Percentiles rank a stretch among this genome's conserved stretches.
phyloP scores from a whole-genome alignment of 2,113 vertebrate species.

The Cebus imitator region DNA sequence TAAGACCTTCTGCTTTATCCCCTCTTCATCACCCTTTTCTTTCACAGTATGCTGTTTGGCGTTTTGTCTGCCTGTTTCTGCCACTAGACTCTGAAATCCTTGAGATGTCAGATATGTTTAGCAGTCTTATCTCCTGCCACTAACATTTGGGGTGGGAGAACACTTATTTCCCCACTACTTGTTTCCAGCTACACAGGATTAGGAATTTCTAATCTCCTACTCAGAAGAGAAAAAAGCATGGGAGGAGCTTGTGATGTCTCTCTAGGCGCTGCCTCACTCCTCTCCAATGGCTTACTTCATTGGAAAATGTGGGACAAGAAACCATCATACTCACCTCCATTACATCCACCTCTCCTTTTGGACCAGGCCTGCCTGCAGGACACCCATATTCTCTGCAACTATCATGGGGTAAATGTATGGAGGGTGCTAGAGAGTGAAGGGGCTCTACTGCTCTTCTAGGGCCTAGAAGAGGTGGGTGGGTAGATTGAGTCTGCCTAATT shows the following conservation, averaged over 20 bases:
- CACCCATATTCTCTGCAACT: background rate
- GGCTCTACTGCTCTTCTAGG: background rate
- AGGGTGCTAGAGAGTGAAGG: background rate
- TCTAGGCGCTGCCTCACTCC: background rate
- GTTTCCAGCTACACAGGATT: background rate
- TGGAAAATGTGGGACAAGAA: background rate
- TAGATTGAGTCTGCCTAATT: background rate
- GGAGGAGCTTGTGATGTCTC: background rate
- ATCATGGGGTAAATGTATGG: rapidly evolving
- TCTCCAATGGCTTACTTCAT: background rate
- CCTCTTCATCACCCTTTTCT: background rate
- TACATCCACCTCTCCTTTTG: background rate
- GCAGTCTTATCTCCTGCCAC: background rate
- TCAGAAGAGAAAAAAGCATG: background rate
- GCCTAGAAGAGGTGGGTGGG: background rate
- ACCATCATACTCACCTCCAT: background rate
- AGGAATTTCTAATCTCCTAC: background rate
- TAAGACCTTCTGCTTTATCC: background rate
- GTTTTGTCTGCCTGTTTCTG: background rate
- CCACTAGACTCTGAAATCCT: background rate
- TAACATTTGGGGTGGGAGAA: background rate
- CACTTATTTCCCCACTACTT: background rate
- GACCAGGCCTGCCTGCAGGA: background rate
- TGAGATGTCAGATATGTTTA: background rate
- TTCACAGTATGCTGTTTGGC: background rate